Conservation (phyloP, 2,113 vertebrate species). For the Varanus salvator region DNA sequence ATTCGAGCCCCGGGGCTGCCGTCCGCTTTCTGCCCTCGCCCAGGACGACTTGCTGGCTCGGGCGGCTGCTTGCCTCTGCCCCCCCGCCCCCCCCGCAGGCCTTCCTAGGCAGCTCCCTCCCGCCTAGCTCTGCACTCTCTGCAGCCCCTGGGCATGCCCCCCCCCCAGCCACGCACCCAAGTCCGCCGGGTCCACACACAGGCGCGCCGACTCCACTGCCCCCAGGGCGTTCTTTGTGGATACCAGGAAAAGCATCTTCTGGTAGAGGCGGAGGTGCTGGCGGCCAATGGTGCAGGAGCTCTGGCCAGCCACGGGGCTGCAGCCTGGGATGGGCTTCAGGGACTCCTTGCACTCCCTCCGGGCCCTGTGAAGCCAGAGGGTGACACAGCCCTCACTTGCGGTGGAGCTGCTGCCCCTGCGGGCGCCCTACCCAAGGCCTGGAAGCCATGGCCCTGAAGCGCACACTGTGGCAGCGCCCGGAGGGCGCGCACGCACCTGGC, state of each 20-base stretch:
- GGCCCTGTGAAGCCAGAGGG: slow-evolving; percentile 52
- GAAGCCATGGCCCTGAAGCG: too few relatives aligned
- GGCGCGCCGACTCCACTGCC: slow-evolving; percentile 66
- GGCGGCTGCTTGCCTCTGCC: too few relatives aligned
- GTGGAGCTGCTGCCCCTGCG: neutral
- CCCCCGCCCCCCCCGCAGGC: too few relatives aligned
- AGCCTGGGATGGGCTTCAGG: slow-evolving; percentile 33
- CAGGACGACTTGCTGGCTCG: too few relatives aligned
- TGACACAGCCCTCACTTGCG: neutral
- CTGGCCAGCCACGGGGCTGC: slow-evolving; percentile 31
- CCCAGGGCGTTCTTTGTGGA: slow-evolving; percentile 84
- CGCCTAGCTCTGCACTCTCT: too few relatives aligned
- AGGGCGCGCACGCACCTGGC: neutral
- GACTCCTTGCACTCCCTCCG: slow-evolving; percentile 41
- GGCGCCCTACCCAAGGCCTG: neutral
- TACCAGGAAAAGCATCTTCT: slow-evolving; percentile 82
- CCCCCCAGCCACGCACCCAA: slow-evolving; percentile 74
- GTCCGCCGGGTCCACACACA: slow-evolving; percentile 81
- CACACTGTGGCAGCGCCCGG: too few relatives aligned
- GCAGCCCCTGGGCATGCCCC: too few relatives aligned
- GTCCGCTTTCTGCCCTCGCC: neutral
- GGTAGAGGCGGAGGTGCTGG: slow-evolving; percentile 72
- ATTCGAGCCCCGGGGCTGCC: too few relatives aligned
- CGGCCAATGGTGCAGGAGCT: slow-evolving; percentile 80
- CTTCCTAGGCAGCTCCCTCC: too few relatives aligned